phyloP scores from a whole-genome alignment of 2,888 invertebrate species.

The Temnothorax ravouxi region DNA sequence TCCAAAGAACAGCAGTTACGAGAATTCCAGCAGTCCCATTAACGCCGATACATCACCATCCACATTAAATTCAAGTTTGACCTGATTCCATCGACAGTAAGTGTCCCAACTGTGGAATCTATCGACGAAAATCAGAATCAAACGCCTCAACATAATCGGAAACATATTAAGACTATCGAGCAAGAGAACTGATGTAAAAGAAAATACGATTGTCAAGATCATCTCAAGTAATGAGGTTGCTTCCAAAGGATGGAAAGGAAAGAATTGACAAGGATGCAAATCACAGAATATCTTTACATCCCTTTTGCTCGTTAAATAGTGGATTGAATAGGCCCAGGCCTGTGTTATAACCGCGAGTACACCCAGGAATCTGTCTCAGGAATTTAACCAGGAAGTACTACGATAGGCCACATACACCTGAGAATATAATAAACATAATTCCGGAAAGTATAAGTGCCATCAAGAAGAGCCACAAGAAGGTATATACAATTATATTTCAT shows the following conservation, averaged over 20 bases:
- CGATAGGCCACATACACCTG: slow-evolving; percentile 78
- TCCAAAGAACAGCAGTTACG: slow-evolving; percentile 66
- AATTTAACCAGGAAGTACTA: slow-evolving; percentile 75
- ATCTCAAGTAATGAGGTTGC: slow-evolving; percentile 65
- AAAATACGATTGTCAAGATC: slow-evolving; percentile 40
- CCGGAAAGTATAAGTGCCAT: slow-evolving; percentile 84
- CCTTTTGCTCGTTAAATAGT: background rate
- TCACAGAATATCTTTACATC: background rate
- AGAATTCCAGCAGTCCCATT: background rate
- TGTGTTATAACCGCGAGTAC: slow-evolving; percentile 75
- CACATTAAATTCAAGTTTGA: slow-evolving; percentile 73
- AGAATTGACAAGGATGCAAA: slow-evolving; percentile 72
- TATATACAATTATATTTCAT: slow-evolving; percentile 62
- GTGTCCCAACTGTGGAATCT: slow-evolving; percentile 75
- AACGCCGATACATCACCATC: slow-evolving; percentile 69
- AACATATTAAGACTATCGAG: slow-evolving; percentile 67
- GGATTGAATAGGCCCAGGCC: slow-evolving; percentile 1
- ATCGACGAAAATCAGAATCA: slow-evolving; percentile 84
- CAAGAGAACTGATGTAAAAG: slow-evolving; percentile 70
- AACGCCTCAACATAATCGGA: slow-evolving; percentile 78
- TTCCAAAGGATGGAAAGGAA: slow-evolving; percentile 69
- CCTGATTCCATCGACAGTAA: slow-evolving; percentile 75
- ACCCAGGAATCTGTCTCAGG: slow-evolving; percentile 81
- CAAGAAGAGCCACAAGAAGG: slow-evolving; percentile 83
- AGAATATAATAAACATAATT: slow-evolving; percentile 77